Base-by-base conservation (phyloP, 2,113 vertebrate species). In the Galbula dea region DNA sequence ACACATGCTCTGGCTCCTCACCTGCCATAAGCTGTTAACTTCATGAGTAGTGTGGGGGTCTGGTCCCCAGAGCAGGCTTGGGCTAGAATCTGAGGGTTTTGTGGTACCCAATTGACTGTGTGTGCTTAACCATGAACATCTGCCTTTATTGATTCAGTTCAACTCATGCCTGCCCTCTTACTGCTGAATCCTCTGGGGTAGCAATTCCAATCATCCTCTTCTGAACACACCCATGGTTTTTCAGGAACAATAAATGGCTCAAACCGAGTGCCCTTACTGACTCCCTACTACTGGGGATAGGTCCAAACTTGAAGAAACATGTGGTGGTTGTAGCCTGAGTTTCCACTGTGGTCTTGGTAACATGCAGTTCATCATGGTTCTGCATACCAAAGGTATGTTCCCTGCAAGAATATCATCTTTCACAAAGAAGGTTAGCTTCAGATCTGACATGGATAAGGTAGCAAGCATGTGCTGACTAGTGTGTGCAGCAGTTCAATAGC, bases 11-110 rank as follows among this genome's bases (percentile, higher is more conserved):
- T 41, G 32, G 20, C 23, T 89, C 43, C 37, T 62, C 14, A 41
- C 20, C 45, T 77, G 17, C 21, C 19, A 6, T 12, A 32, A 82
- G 29, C 21, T 46, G 23, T 37, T 68, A 62, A 51, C 29, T 63
- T 15, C 30, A 36, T 7, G 14, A 76, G 13, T 0, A 2, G 11
- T 41, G 19, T 0, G n/a, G 0, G 52, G 11, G 15, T 48, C 41
- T 79, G 32, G 32, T 87, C 37, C 49, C 80, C 62, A 80, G 69
- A 75, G 46, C 41, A 69, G 34, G 22, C 32, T 69, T 73, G 54
- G 63, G 48, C 21, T 29, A 49, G 37, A 43, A 65, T 17, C 41
- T 74, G 23, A 37, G 59, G 9, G 5, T 73, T 83, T 77, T 41
- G 11, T 78, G 30, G 51, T 55, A 51, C 46, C 21, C 23, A 17